These are phyloP conservation scores for Chloroclystis v-ata DNA, from an alignment of 2,888 invertebrate genomes.

Conservation along the genomic window DNA sequence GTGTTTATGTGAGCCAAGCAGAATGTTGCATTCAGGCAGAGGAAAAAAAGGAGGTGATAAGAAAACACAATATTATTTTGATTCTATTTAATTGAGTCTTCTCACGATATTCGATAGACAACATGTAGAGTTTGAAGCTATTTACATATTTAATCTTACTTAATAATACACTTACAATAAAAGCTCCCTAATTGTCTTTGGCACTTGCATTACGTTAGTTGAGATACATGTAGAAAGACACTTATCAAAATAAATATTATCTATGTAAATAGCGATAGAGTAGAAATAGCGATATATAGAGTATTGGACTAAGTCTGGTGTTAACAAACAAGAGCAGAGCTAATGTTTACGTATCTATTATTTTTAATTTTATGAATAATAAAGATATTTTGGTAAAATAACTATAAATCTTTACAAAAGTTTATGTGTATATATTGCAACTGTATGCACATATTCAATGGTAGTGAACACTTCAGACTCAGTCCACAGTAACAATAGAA, in stretches of 20 bases:
- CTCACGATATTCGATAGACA: conserved; percentile 59
- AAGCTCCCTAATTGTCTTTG: conserved; percentile 72
- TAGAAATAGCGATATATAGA: neutral
- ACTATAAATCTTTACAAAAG: too few relatives aligned
- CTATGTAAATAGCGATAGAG: neutral
- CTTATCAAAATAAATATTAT: conserved; percentile 17
- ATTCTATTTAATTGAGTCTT: conserved; percentile 62
- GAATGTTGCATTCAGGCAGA: too few relatives aligned
- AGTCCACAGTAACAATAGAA: neutral
- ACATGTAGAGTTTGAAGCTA: conserved; percentile 62
- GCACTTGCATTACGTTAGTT: conserved; percentile 62
- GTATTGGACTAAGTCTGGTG: too few relatives aligned
- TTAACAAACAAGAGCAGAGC: too few relatives aligned
- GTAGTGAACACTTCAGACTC: too few relatives aligned
- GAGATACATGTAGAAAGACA: conserved; percentile 30
- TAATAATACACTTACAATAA: conserved; percentile 48
- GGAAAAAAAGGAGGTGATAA: conserved; percentile 7
- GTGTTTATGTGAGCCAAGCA: too few relatives aligned
- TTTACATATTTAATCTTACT: conserved; percentile 38
- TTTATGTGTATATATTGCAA: too few relatives aligned
- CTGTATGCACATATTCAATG: too few relatives aligned
- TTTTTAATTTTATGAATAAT: too few relatives aligned
- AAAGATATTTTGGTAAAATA: too few relatives aligned
- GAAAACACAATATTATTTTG: conserved; percentile 35
- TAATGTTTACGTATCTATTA: too few relatives aligned